Conservation (phyloP, 2,797 vertebrate genomes). For the Myotis findleyi region DNA sequence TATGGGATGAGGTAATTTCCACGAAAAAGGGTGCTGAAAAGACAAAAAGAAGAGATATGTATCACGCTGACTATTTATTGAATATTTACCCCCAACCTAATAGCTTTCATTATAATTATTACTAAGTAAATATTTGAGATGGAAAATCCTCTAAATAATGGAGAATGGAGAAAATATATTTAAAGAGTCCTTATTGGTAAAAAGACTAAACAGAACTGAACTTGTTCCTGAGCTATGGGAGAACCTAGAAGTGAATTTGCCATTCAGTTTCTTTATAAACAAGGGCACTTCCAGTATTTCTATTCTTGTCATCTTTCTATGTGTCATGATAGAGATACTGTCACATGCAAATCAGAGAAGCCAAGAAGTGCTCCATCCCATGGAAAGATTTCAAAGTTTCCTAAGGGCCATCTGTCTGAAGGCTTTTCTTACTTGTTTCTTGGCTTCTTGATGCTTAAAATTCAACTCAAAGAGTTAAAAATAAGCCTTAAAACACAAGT, state of each 20-base stretch:
- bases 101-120: background rate
- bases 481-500: background rate
- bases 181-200: background rate
- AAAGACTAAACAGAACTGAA: background rate
- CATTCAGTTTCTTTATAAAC: background rate
- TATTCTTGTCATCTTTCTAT: background rate
- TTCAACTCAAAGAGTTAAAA: background rate
- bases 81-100: background rate
- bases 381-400: background rate
- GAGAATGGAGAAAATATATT: background rate
- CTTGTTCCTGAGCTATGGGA: background rate
- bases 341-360: background rate
- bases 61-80: background rate
- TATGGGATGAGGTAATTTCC: background rate
- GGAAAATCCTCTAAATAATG: background rate
- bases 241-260: background rate
- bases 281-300: background rate
- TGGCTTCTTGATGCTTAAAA: constrained; percentile 2
- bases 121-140: background rate
- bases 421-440: background rate
- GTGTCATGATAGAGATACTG: background rate
- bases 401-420: background rate
- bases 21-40: background rate
- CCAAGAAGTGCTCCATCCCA: background rate
- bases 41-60: background rate